phyloP scores from a whole-genome alignment of 2,113 vertebrate genomes.

The Nymphicus hollandicus region DNA sequence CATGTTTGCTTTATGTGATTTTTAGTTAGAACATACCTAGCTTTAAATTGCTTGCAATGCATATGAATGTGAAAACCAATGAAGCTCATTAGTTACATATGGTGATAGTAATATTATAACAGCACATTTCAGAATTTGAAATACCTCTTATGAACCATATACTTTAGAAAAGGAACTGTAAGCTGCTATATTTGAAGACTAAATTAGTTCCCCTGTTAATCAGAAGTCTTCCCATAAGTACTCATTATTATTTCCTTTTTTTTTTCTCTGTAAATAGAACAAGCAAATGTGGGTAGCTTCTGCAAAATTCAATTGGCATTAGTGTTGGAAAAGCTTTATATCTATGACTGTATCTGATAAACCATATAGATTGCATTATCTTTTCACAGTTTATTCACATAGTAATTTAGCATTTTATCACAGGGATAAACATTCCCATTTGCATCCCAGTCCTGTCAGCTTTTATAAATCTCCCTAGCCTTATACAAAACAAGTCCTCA shows the following conservation, averaged over 20 bases:
- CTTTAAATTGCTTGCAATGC: neutral
- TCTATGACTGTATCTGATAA: neutral
- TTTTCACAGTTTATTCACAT: neutral
- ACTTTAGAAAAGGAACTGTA: neutral
- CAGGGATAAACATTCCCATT: neutral
- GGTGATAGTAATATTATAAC: neutral
- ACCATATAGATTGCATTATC: neutral
- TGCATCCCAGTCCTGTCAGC: neutral
- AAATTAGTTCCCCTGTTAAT: neutral
- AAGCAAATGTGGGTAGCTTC: neutral
- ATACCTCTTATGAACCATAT: neutral
- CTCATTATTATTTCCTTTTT: neutral
- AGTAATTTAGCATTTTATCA: neutral
- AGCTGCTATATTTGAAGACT: neutral
- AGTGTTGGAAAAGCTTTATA: neutral
- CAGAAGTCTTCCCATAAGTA: neutral
- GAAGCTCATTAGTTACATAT: neutral
- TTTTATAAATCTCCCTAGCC: neutral
- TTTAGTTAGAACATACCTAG: neutral
- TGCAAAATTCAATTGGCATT: neutral
- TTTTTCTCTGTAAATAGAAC: slow-evolving; percentile 19
- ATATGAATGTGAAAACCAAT: neutral
- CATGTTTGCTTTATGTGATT: neutral
- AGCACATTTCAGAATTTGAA: neutral
- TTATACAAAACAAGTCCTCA: neutral